These are phyloP conservation scores for Brachionus rotundiformis DNA, from an alignment of 1,140 invertebrate species.

Conservation along the genomic window DNA sequence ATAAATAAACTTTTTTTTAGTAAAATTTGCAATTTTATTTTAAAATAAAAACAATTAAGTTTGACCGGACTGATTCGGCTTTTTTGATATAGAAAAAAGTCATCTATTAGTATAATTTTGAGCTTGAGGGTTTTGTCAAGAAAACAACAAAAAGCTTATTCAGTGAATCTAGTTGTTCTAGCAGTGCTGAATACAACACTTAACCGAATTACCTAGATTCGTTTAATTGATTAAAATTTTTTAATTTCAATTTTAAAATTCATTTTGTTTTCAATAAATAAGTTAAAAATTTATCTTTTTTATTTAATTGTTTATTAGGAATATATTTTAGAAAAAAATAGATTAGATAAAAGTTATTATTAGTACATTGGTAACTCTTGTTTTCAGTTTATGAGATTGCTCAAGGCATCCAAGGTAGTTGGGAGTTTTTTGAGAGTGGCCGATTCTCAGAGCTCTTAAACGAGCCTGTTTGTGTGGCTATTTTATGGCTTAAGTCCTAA, in stretches of 20 bases:
- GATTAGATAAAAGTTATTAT: too few relatives aligned
- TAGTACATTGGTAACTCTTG: too few relatives aligned
- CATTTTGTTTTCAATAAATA: not conserved
- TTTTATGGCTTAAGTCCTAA: slow-evolving; percentile 3
- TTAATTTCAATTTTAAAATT: not conserved
- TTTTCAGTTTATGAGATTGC: too few relatives aligned
- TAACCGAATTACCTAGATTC: slow-evolving; percentile 18
- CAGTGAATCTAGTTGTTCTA: not conserved
- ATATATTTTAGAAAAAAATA: too few relatives aligned
- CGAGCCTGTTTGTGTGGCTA: not conserved
- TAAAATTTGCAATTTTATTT: too few relatives aligned
- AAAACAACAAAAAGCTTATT: slow-evolving; percentile 8
- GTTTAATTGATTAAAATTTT: slow-evolving; percentile 2
- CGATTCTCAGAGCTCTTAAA: not conserved
- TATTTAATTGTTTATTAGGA: too few relatives aligned
- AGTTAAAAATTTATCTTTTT: not conserved
- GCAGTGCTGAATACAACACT: not conserved
- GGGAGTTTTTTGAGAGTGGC: not conserved
- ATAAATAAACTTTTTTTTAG: not conserved
- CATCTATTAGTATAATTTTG: not conserved
- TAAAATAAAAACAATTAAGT: not conserved
- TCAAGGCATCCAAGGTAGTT: too few relatives aligned
- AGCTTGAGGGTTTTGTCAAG: slow-evolving; percentile 8
- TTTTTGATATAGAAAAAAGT: not conserved
- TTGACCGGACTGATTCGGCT: not conserved